Evolutionary conservation across 2,113 vertebrate species (phyloP).

Genomic region (Ceyx cyanopectus): DNA sequence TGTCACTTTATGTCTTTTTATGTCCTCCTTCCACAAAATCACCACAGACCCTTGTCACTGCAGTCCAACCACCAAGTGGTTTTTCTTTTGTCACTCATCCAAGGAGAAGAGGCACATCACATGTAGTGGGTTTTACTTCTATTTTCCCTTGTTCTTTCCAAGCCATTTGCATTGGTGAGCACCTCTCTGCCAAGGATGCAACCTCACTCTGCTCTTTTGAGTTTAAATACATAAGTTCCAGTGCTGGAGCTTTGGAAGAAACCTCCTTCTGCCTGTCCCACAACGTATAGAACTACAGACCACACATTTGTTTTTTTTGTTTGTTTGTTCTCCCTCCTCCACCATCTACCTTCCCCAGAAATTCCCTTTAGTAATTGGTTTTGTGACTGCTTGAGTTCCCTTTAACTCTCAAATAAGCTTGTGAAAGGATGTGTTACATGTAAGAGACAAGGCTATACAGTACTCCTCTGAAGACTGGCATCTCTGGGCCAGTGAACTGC

Average conservation of each 20-base stretch:
- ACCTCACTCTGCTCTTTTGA: background rate
- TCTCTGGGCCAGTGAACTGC: background rate
- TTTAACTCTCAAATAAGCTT: background rate
- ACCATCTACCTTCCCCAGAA: background rate
- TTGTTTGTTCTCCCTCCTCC: no score
- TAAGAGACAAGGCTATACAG: background rate
- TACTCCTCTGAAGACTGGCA: background rate
- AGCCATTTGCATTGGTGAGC: background rate
- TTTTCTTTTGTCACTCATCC: background rate
- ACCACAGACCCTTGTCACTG: background rate
- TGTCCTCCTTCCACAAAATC: background rate
- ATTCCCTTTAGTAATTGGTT: background rate
- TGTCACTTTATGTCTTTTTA: background rate
- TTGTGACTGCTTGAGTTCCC: background rate
- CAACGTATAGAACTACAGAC: background rate
- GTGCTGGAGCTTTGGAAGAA: background rate
- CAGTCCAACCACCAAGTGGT: rapidly evolving
- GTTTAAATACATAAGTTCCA: background rate
- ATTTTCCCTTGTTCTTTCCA: background rate
- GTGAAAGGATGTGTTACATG: background rate
- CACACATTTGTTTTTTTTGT: no score
- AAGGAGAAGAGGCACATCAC: background rate
- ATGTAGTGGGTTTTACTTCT: background rate
- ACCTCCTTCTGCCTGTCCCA: background rate
- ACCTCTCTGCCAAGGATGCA: background rate